phyloP scores from a whole-genome alignment of 2,113 vertebrate genomes.

The Periophthalmodon schlosseri region DNA sequence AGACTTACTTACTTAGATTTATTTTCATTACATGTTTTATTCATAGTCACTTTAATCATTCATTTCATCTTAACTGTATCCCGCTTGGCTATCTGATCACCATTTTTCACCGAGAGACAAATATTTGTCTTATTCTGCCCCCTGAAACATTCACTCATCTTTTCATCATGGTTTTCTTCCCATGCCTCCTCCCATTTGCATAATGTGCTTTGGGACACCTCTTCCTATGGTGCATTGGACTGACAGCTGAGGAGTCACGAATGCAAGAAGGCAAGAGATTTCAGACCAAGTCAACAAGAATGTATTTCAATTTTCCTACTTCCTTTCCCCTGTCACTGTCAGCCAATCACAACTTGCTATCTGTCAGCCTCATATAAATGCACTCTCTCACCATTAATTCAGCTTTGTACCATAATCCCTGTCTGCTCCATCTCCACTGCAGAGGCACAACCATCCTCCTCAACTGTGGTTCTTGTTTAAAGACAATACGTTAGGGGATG shows the following conservation, averaged over 20 bases:
- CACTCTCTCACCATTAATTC: not conserved
- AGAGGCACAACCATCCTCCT: too few relatives aligned
- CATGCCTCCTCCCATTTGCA: not conserved
- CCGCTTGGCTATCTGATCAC: too few relatives aligned
- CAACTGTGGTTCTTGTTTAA: too few relatives aligned
- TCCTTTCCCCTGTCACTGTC: not conserved
- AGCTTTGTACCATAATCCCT: too few relatives aligned
- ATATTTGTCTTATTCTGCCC: too few relatives aligned
- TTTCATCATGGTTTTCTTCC: not conserved
- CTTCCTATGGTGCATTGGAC: not conserved
- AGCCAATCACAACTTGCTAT: not conserved
- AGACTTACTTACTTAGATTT: too few relatives aligned
- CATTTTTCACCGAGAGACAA: not conserved
- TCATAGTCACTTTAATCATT: too few relatives aligned
- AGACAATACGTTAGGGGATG: too few relatives aligned
- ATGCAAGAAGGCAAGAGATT: not conserved
- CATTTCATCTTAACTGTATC: not conserved
- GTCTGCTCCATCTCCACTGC: too few relatives aligned
- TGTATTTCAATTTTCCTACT: not conserved
- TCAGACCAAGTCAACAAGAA: not conserved
- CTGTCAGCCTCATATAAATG: not conserved
- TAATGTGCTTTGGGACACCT: not conserved
- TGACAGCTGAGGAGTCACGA: not conserved
- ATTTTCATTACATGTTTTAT: too few relatives aligned
- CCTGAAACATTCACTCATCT: not conserved